Evolutionary conservation across 30 jellyfish, hydroid and myxozoan genomes (phyloP).

Genomic region (Chironex yamaguchii): DNA sequence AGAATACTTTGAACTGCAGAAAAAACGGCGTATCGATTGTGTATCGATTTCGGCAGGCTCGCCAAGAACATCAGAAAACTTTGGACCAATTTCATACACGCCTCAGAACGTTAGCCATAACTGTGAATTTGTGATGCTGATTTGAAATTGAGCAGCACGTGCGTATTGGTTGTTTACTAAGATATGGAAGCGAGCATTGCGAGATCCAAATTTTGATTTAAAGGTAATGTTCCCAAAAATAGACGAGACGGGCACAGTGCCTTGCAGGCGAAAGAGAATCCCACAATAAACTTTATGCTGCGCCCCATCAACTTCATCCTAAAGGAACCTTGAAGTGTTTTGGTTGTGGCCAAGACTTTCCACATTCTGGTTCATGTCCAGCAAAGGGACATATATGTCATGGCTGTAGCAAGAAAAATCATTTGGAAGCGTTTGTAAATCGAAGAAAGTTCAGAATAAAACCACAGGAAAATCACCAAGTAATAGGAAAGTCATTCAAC

Average conservation of each 20-base stretch:
- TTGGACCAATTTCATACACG: slow-evolving; percentile 45
- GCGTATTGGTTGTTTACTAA: not conserved
- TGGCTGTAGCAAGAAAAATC: not conserved
- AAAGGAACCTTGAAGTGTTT: not conserved
- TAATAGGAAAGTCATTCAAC: not conserved
- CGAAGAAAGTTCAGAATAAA: not conserved
- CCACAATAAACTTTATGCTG: not conserved
- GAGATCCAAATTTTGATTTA: slow-evolving; percentile 12
- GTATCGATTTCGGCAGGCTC: slow-evolving; percentile 20
- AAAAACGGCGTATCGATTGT: slow-evolving; percentile 35
- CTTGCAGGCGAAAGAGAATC: slow-evolving; percentile 4
- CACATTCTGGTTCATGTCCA: slow-evolving; percentile 7
- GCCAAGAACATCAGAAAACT: slow-evolving; percentile 16
- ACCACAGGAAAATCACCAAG: no score
- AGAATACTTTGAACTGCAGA: slow-evolving; percentile 49
- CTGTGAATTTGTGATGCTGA: slow-evolving; percentile 21
- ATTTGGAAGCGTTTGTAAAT: slow-evolving; percentile 12
- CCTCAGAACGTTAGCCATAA: not conserved
- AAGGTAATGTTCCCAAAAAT: slow-evolving; percentile 10
- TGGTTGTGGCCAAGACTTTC: slow-evolving; percentile 7
- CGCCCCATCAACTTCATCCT: not conserved
- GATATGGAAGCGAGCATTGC: slow-evolving; percentile 2
- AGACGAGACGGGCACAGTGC: slow-evolving; percentile 30
- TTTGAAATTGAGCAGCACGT: slow-evolving; percentile 48
- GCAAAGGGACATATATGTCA: slow-evolving; percentile 24